These are phyloP conservation scores for Candoia aspera DNA, from an alignment of 2,113 vertebrate species.

Conservation along the genomic window DNA sequence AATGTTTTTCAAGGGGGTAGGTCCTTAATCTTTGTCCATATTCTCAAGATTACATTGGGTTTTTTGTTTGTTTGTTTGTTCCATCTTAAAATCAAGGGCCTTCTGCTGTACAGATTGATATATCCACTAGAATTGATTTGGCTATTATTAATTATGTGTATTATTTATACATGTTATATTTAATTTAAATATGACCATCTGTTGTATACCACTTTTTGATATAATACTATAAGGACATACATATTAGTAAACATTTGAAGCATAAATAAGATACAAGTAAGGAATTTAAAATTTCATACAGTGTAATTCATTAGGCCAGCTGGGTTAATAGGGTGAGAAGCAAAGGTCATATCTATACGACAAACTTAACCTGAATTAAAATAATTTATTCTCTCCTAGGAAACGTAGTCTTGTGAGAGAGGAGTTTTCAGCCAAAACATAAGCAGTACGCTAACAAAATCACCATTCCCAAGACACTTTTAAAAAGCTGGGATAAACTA, in stretches of 20 bases:
- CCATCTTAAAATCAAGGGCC: not conserved
- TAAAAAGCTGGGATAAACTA: no score
- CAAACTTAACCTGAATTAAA: no score
- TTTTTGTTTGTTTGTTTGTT: no score
- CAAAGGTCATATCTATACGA: not conserved
- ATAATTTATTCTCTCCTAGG: not conserved
- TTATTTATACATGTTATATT: not conserved
- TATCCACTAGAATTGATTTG: not conserved
- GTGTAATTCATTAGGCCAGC: not conserved
- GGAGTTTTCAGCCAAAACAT: not conserved
- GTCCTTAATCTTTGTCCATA: not conserved
- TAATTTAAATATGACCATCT: not conserved
- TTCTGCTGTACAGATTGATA: not conserved
- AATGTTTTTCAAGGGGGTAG: not conserved
- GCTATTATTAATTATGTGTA: not conserved
- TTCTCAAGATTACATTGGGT: not conserved
- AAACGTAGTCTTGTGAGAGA: not conserved
- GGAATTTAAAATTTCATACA: not conserved
- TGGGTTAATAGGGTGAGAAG: not conserved
- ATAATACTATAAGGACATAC: not conserved
- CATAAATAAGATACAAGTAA: not conserved
- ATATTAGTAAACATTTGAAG: conserved; percentile 8
- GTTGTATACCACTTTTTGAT: not conserved
- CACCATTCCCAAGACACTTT: no score
- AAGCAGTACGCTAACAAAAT: not conserved